A percentile compares a stretch with the other conserved stretches of the same genome.
phyloP scores from a whole-genome alignment of 2,797 vertebrate species.

The Notamacropus eugenii region DNA sequence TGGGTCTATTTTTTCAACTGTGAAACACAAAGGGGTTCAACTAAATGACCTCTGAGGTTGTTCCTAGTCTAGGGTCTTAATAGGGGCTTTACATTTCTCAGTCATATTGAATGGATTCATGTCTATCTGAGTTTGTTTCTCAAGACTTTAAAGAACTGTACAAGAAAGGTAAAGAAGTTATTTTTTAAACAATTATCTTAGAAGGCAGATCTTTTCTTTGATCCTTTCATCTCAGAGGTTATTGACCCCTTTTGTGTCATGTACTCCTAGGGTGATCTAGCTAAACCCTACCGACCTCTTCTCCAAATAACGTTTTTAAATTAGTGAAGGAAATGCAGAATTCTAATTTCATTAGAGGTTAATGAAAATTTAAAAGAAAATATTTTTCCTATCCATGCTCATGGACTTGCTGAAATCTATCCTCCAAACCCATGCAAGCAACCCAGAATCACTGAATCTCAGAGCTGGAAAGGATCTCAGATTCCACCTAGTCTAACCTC shows the following conservation, averaged over 20 bases:
- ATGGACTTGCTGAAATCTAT: not conserved
- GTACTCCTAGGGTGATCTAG: not conserved
- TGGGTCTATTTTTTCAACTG: not conserved
- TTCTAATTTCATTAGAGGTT: not conserved
- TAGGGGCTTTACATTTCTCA: not conserved
- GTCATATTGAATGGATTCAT: not conserved
- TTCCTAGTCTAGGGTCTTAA: not conserved
- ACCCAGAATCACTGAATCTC: not conserved
- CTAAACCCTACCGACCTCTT: not conserved
- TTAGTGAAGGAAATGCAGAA: not conserved
- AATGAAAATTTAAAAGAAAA: not conserved
- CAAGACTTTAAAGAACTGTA: not conserved
- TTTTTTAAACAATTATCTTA: not conserved
- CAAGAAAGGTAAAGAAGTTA: not conserved
- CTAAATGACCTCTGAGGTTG: not conserved
- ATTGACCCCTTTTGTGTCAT: not conserved
- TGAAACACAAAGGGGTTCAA: not conserved
- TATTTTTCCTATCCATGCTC: not conserved
- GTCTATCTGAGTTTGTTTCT: not conserved
- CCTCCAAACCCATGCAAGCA: not conserved
- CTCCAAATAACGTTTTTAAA: not conserved
- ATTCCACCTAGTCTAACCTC: not conserved
- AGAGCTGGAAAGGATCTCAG: not conserved
- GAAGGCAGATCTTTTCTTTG: not conserved
- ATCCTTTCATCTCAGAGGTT: not conserved